These are phyloP conservation scores for Asobara japonica DNA, from an alignment of 1,140 invertebrate genomes.

Conservation along the genomic window DNA sequence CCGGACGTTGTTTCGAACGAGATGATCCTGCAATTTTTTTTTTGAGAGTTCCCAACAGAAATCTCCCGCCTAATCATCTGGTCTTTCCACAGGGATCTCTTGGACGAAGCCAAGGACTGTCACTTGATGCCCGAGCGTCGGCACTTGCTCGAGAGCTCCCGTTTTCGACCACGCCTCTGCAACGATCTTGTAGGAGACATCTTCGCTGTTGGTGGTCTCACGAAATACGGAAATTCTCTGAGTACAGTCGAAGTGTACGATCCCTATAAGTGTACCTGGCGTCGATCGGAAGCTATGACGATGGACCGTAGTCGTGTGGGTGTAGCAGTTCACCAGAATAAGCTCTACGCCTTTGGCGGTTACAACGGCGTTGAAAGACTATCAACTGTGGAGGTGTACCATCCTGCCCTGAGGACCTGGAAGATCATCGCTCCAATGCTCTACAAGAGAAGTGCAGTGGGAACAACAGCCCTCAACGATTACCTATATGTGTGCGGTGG, in stretches of 20 bases:
- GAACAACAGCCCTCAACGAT: conserved; percentile 83
- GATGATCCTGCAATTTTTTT: too few relatives aligned
- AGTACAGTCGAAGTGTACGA: conserved; percentile 90
- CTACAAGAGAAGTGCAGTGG: conserved; percentile 86
- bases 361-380: conserved; percentile 86
- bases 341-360: conserved; percentile 79
- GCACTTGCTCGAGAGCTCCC: conserved; percentile 78
- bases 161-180: conserved; percentile 79
- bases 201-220: conserved; percentile 88
- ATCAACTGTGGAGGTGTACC: conserved; percentile 89
- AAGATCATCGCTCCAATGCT: conserved; percentile 83
- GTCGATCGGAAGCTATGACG: conserved; percentile 84
- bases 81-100: conserved; percentile 72
- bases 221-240: conserved; percentile 85
- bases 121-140: conserved; percentile 87
- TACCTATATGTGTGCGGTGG: conserved; percentile 90
- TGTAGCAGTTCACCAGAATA: conserved; percentile 82
- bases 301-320: conserved; percentile 83
- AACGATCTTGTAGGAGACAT: conserved; percentile 82
- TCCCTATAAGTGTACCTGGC: conserved; percentile 79
- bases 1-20: too few relatives aligned
- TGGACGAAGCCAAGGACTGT: conserved; percentile 87
- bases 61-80: too few relatives aligned
- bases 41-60: too few relatives aligned
- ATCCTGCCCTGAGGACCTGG: conserved; percentile 80